Base-by-base conservation (phyloP, 2,113 vertebrate genomes). In the Xenus cinereus region DNA sequence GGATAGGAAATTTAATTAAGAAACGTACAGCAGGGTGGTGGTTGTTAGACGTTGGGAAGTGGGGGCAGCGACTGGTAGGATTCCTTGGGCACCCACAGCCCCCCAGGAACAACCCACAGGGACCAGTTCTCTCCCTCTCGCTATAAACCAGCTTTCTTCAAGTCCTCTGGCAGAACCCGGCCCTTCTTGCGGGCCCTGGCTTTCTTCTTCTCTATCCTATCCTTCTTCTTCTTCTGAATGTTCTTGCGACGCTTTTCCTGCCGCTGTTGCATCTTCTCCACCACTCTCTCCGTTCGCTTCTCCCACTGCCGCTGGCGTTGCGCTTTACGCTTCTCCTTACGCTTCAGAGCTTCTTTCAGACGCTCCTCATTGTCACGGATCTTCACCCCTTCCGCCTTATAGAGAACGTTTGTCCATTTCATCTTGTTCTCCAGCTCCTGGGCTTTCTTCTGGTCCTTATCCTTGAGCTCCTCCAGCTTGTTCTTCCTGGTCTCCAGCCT, bases 381-480 rank as follows among this genome's bases (percentile, higher is more conserved):
- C 91, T 98, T 98, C 89, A 99, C 91, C 1, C 99, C 99, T 92
- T 99, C 99, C 0, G 99, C 99, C 91, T 99, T 99, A 53, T 99
- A 99, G 16, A 99, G 98, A 69, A 98, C 83, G 28, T 99, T 99
- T 57, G 99, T 99, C 99, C 99, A 99, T 57, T 97, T 98, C 74
- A 99, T 99, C 97, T 98, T 99, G 60, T 97, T 90, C 97, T 99
- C 99, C 56, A 99, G 80, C 78, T 98, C 98, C 7, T 41, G 84
- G 28, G 99, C 99, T 91, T 98, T 98, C 56, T 86, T 95, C 66
- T 98, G 97, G 1, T 99, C 99, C 68, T 94, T 99, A 60, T 97
- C 98, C 75, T 97, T 98, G 73, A 99, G 98, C 63, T 98, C 94
- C 67, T 99, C 98, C 93, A 99, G 93, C 82, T 98, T 98, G 10